Base-by-base conservation (phyloP, 1,140 invertebrate genomes). In the Marisa cornuarietis region DNA sequence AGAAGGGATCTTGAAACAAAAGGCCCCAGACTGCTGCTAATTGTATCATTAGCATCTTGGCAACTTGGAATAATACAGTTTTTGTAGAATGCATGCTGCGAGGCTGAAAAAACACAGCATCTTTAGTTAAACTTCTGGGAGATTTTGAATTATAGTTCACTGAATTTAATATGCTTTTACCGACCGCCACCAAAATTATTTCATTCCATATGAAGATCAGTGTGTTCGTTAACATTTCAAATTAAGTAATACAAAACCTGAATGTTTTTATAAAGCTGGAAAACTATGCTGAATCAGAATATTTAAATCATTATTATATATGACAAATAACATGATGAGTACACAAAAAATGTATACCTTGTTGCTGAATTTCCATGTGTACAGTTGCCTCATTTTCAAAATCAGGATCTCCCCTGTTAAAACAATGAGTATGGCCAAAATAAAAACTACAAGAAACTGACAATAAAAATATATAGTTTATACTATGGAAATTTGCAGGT, bases 1-100 rank as follows among this genome's bases (percentile, higher is more conserved):
- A 95, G 94, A 88, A 97, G 95, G 84, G 96, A 95, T 86, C 95
- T 93, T 10, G 96, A 93, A 82, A 94, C 93, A 20, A 92, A 92
- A 54, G 73, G 76, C 20, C 86, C 87, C 7, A 88, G 51, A 24
- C 68, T 65, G 24, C 66, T 81, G 75, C 87, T 85, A 22, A 79
- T 71, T 3, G 78, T 83, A 16, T 76, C 62, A 13, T 24, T 54
- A 9, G 4, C 13, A 62, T 76, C 76, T 22, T 42, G 61, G 52
- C 69, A 83, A n/a, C 71, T 49, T 5, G 71, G 49, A 54, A 82
- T 63, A n/a, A 52, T 62, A 66, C 66, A 79, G 26, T 26, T 58
- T 68, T 78, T 81, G 71, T 79, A 76, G 20, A 63, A 73, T 8
- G 72, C 69, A 61, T 65, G 61, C 26, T 69, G 68, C n/a, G 72